phyloP scores from a whole-genome alignment of 2,888 invertebrate species.

The Vanessa cardui region DNA sequence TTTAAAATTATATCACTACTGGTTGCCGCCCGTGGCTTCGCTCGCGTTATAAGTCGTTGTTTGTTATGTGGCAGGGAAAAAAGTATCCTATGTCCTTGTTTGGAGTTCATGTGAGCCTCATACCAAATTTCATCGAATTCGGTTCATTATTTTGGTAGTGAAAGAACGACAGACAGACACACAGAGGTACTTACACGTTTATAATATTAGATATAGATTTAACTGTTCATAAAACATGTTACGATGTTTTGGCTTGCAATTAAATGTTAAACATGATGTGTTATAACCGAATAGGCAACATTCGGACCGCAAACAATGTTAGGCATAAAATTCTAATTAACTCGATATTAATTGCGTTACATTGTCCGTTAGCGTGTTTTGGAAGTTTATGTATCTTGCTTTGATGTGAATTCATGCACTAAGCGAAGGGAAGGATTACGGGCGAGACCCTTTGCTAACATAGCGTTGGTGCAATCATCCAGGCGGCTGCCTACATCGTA shows the following conservation, averaged over 20 bases:
- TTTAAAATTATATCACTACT: neutral
- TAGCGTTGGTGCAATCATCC: conserved; percentile 65
- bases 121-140: no score
- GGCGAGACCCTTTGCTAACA: conserved; percentile 65
- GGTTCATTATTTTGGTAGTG: no score
- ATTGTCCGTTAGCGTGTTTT: conserved; percentile 47
- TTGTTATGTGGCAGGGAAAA: no score
- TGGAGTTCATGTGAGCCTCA: no score
- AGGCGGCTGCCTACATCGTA: conserved; percentile 50
- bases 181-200: no score
- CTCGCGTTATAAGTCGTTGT: no score
- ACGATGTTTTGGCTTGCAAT: neutral
- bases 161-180: no score
- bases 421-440: conserved; percentile 58
- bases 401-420: conserved; percentile 69
- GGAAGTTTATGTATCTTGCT: conserved; percentile 67
- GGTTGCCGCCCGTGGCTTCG: no score
- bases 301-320: conserved; percentile 10
- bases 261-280: neutral
- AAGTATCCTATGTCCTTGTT: no score
- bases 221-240: neutral
- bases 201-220: no score
- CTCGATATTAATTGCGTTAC: conserved; percentile 43
- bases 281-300: neutral
- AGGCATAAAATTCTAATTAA: conserved; percentile 37